phyloP scores from a whole-genome alignment of 1,140 invertebrate genomes.

The Caenorhabditis remanei region DNA sequence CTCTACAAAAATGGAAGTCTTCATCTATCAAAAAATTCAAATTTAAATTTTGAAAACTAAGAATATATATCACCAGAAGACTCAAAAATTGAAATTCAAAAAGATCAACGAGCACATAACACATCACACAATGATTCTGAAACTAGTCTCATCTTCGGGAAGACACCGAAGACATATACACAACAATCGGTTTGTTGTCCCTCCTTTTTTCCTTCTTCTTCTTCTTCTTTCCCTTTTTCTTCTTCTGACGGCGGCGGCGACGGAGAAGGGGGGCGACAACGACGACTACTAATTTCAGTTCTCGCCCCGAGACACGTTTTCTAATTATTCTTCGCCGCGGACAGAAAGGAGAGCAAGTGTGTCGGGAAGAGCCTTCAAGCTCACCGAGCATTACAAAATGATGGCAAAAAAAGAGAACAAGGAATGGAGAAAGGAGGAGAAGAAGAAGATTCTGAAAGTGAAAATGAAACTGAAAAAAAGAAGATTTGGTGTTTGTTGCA shows the following conservation, averaged over 20 bases:
- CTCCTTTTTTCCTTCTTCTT: neutral
- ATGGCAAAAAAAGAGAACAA: constrained; percentile 22
- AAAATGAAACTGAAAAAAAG: neutral
- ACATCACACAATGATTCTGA: neutral
- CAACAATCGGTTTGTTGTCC: constrained; percentile 43
- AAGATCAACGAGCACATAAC: constrained; percentile 9
- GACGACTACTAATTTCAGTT: constrained; percentile 49
- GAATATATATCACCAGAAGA: neutral
- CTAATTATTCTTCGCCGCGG: constrained; percentile 38
- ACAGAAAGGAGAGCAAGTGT: neutral
- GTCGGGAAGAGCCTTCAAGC: neutral
- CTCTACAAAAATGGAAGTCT: too few species aligned
- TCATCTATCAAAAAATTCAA: too few species aligned
- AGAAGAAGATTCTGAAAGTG: constrained; percentile 4
- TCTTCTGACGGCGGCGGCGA: neutral
- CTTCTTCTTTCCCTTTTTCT: neutral
- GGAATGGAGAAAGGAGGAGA: neutral
- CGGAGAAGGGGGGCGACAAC: neutral
- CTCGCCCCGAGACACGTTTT: constrained; percentile 45
- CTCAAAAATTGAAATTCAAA: neutral
- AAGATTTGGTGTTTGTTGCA: neutral
- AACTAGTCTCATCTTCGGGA: constrained; percentile 6
- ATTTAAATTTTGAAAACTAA: too few species aligned
- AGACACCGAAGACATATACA: constrained; percentile 6
- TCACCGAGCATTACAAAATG: constrained; percentile 51